These are phyloP conservation scores for Nezara viridula DNA, from an alignment of 2,888 invertebrate genomes.

Conservation along the genomic window DNA sequence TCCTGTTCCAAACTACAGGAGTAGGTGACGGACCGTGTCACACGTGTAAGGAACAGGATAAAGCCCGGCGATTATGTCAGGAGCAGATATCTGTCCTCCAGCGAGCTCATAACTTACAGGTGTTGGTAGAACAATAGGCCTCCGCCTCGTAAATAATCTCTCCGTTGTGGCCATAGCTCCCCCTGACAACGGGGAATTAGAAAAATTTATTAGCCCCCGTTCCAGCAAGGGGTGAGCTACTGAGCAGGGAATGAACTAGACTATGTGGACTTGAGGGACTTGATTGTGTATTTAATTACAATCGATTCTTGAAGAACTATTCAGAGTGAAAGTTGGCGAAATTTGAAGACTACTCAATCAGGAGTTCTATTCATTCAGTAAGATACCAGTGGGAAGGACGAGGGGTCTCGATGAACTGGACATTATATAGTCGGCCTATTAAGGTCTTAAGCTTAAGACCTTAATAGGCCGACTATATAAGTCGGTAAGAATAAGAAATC, in stretches of 20 bases:
- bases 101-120: slow-evolving; percentile 27
- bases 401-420: no score
- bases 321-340: not conserved
- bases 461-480: no score
- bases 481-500: no score
- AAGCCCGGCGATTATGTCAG: slow-evolving; percentile 21
- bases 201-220: not conserved
- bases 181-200: slow-evolving; percentile 13
- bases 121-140: not conserved
- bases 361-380: not conserved
- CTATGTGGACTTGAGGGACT: not conserved
- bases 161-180: not conserved
- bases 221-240: not conserved
- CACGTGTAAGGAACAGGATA: slow-evolving; percentile 17
- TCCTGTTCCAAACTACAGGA: not conserved
- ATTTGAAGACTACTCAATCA: not conserved
- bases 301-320: not conserved
- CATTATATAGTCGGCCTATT: no score
- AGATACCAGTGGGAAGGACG: no score
- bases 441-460: no score
- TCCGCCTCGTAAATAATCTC: not conserved
- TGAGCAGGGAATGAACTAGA: not conserved
- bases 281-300: not conserved
- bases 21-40: not conserved
- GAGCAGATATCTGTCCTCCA: slow-evolving; percentile 9